These are phyloP conservation scores for Stramonita haemastoma DNA, from an alignment of 2,888 invertebrate species.

Conservation along the genomic window DNA sequence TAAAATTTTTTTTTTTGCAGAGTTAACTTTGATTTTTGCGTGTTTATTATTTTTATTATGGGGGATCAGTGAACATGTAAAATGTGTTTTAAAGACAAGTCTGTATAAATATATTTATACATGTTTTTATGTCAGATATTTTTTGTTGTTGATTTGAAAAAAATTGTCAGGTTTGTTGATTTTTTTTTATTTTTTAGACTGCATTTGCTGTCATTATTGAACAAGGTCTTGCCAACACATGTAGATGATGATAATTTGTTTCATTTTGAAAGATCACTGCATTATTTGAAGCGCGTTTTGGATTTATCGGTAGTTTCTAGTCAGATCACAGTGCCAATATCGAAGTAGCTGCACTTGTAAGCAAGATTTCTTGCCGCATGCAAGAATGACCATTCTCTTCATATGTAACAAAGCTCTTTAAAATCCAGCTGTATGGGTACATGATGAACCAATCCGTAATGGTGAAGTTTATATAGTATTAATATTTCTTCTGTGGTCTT, in stretches of 20 bases:
- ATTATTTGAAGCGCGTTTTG: background rate
- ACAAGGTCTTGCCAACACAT: constrained; percentile 8
- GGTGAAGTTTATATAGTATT: background rate
- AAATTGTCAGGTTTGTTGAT: no score
- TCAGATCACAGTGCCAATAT: constrained; percentile 24
- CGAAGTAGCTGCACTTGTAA: background rate
- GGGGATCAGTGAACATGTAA: no score
- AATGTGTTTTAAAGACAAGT: no score
- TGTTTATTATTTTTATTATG: no score
- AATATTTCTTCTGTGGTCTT: background rate
- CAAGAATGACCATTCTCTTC: background rate
- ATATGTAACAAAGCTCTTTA: no score
- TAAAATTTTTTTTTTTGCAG: background rate
- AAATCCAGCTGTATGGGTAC: no score
- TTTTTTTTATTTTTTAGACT: background rate
- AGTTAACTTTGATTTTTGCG: no score
- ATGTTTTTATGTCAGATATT: no score
- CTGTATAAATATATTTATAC: no score
- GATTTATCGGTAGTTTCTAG: constrained; percentile 15
- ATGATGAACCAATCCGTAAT: background rate
- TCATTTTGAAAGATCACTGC: background rate
- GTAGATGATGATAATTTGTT: background rate
- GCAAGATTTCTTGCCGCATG: background rate
- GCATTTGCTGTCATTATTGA: background rate
- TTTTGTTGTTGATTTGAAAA: no score